A percentile compares a stretch with the other conserved stretches of the same genome.
These are phyloP conservation scores for Acarapis woodi DNA, from an alignment of 1,140 invertebrate genomes.

Conservation along the genomic window DNA sequence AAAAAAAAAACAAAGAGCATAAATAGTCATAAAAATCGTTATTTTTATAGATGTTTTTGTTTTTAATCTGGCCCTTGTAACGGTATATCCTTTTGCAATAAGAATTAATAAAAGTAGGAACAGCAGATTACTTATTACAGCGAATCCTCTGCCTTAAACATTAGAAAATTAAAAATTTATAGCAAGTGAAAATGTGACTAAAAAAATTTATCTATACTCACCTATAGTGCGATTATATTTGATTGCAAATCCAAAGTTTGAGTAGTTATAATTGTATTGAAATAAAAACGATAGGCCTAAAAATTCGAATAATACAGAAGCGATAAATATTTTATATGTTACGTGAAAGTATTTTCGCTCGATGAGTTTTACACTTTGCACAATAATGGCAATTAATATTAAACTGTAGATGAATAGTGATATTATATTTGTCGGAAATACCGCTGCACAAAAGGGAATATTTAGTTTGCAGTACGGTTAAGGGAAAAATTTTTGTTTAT, in stretches of 20 bases:
- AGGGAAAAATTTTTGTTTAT: no score
- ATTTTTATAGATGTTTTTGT: constrained; percentile 35
- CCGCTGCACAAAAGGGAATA: no score
- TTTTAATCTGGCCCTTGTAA: constrained; percentile 46
- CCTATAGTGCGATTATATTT: constrained; percentile 27
- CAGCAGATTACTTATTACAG: constrained; percentile 33
- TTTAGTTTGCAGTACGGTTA: no score
- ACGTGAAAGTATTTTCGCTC: constrained; percentile 34
- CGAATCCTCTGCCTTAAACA: constrained; percentile 32
- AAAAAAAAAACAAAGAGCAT: constrained; percentile 31
- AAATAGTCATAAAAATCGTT: constrained; percentile 45
- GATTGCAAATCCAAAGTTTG: constrained; percentile 30
- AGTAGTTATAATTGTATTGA: constrained; percentile 35
- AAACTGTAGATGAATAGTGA: constrained; percentile 17
- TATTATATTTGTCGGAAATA: constrained; percentile 19
- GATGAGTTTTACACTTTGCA: constrained; percentile 16
- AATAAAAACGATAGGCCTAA: constrained; percentile 30
- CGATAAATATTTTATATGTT: constrained; percentile 55
- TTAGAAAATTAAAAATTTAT: constrained; percentile 3
- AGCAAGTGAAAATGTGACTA: constrained; percentile 7
- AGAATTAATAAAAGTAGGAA: constrained; percentile 48
- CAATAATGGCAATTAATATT: constrained; percentile 15
- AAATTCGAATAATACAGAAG: constrained; percentile 28
- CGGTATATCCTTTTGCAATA: constrained; percentile 60
- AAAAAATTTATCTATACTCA: constrained; percentile 16